Evolutionary conservation across 2,113 vertebrate species (phyloP).

Genomic region (Kryptolebias marmoratus): DNA sequence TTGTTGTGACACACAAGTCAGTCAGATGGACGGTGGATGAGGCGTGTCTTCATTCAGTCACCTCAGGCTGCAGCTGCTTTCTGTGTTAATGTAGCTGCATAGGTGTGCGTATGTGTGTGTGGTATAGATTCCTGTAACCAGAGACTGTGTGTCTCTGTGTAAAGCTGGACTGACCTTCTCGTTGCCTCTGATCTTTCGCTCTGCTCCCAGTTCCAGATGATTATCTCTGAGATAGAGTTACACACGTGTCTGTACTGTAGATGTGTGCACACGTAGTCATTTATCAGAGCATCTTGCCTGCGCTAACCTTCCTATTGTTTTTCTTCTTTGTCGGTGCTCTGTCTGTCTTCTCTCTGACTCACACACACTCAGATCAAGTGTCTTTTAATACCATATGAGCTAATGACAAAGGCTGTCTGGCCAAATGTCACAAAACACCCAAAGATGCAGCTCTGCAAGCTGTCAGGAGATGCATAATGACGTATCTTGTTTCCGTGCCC

Average conservation of each 20-base stretch:
- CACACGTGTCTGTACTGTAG: slow-evolving; percentile 23
- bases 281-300: slow-evolving; percentile 29
- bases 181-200: slow-evolving; percentile 35
- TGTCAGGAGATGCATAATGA: slow-evolving; percentile 34
- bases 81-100: background rate
- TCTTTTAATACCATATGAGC: slow-evolving; percentile 51
- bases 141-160: slow-evolving; percentile 29
- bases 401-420: slow-evolving; percentile 27
- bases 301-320: slow-evolving; percentile 6
- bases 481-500: slow-evolving; percentile 24
- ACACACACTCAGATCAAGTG: slow-evolving; percentile 46
- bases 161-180: slow-evolving; percentile 52
- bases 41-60: slow-evolving; percentile 15
- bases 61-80: slow-evolving; percentile 20
- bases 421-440: slow-evolving; percentile 32
- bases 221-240: slow-evolving; percentile 60
- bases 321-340: background rate
- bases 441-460: slow-evolving; percentile 26
- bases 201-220: slow-evolving; percentile 33
- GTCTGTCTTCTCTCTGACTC: slow-evolving; percentile 1
- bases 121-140: slow-evolving; percentile 52
- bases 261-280: background rate
- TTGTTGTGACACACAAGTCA: slow-evolving; percentile 5
- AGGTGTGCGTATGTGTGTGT: background rate
- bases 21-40: slow-evolving; percentile 30